A percentile compares a stretch with the other conserved stretches of the same genome.
phyloP scores from a whole-genome alignment of 2,113 vertebrate genomes.

The Ctenomys sociabilis region DNA sequence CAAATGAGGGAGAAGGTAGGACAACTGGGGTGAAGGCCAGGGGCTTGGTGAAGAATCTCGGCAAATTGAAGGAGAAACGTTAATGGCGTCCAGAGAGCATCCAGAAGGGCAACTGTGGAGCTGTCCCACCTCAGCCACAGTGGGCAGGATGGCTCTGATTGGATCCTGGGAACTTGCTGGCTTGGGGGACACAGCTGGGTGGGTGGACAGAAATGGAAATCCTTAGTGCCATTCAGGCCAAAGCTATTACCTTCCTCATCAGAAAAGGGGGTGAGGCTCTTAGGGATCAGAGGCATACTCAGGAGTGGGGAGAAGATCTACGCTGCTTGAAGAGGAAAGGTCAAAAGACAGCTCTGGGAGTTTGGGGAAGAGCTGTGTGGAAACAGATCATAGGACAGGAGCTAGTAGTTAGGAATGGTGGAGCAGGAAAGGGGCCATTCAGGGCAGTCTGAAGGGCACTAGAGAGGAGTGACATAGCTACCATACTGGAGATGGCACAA shows the following conservation, averaged over 20 bases:
- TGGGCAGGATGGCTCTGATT: background rate
- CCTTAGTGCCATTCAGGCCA: background rate
- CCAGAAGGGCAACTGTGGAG: background rate
- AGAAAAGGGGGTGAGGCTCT: background rate
- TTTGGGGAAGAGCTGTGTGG: background rate
- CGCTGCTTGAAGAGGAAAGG: background rate
- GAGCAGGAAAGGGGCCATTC: background rate
- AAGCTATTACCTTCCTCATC: background rate
- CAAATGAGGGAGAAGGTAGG: background rate
- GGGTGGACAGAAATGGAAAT: background rate
- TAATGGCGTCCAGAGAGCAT: background rate
- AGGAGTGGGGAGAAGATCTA: background rate
- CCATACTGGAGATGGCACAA: background rate
- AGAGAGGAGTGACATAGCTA: background rate
- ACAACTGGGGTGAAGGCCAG: background rate
- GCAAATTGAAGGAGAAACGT: background rate
- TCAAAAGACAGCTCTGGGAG: background rate
- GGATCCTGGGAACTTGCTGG: background rate
- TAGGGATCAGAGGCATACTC: background rate
- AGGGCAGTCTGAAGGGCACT: background rate
- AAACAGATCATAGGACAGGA: background rate
- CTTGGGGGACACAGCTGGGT: background rate
- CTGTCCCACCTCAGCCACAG: background rate
- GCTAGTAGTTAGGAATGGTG: background rate
- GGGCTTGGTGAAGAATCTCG: background rate